These are phyloP conservation scores for Rhadinocentrus ornatus DNA, from an alignment of 2,797 vertebrate genomes.

Conservation along the genomic window DNA sequence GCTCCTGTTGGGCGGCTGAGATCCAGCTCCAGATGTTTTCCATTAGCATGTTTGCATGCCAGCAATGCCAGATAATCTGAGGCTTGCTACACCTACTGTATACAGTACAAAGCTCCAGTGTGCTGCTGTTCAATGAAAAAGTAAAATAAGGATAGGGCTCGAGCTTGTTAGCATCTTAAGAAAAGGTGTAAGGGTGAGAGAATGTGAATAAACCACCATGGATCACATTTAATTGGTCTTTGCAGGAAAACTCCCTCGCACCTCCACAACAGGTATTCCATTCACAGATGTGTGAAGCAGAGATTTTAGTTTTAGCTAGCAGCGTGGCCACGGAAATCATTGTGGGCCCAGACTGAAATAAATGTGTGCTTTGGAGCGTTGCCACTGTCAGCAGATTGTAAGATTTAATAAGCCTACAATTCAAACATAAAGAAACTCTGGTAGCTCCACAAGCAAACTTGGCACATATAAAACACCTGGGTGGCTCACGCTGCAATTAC, in stretches of 20 bases:
- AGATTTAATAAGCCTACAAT: constrained; percentile 23
- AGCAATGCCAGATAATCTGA: constrained; percentile 55
- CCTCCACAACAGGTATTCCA: neutral
- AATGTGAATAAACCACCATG: constrained; percentile 18
- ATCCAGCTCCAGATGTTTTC: constrained; percentile 76
- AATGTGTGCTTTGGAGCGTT: constrained; percentile 8
- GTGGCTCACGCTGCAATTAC: neutral
- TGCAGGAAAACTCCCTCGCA: neutral
- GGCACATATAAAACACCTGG: neutral
- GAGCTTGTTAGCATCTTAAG: constrained; percentile 22
- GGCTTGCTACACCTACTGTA: constrained; percentile 61
- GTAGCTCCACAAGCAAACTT: neutral
- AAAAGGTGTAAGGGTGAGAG: constrained; percentile 16
- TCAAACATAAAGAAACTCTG: constrained; percentile 11
- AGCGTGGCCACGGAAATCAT: neutral
- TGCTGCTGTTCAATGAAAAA: constrained; percentile 11
- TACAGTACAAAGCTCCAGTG: constrained; percentile 50
- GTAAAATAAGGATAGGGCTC: neutral
- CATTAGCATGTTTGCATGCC: constrained; percentile 71
- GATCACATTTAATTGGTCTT: constrained; percentile 7
- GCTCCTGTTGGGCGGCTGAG: constrained; percentile 63
- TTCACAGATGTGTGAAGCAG: constrained; percentile 5
- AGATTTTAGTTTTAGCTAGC: neutral
- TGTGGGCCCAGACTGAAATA: constrained; percentile 5
- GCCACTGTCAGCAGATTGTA: constrained; percentile 28